Evolutionary conservation across 1,140 invertebrate genomes (phyloP), one percentile per base, ranked within the genome.

Genomic region (Drosophila tropicalis): DNA sequence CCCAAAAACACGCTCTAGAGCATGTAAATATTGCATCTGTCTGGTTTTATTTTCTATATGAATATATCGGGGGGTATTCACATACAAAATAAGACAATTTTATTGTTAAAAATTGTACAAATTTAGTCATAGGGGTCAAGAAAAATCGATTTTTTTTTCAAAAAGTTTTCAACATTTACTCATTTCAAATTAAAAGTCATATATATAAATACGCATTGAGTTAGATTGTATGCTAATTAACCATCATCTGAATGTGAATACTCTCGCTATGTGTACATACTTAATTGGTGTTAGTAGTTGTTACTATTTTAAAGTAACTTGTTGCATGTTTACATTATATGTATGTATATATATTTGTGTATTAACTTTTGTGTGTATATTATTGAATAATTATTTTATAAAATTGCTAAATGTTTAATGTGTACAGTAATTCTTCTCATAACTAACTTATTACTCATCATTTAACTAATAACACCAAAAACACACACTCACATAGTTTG

Each of bases 21-120:
- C 39, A 41, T 44, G 25, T 62, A 44, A 47, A 63, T 63, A 44
- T 51, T 44, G 13, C n/a, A 63, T 36, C 29, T 36, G 9, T 39
- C 25, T 22, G 5, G 17, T n/a, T 40, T 47, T 44, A 47, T 5
- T 29, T 10, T 32, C 2, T 13, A 51, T 2, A 32, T 29, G n/a
- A 9, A 32, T n/a, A 6, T 32, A 7, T 32, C 1, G 29, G 54
- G 54, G 13, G 54, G 13, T 56, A 56, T 56, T 56, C 54, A 56
- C 54, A 51, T n/a, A n/a, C n/a, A n/a, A n/a, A 36, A 12, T 36
- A 12, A 10, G 34, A 34, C 25, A 34, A 34, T 34, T 34, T 34
- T 1, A 34, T 34, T 34, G 32, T 7, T 34, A 9, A 34, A 34
- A 25, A 1, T 25, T 25, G 25, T 25, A 25, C 4, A 3, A 25